Evolutionary conservation across 2,113 vertebrate species (phyloP).

Genomic region (Fukomys damarensis): DNA sequence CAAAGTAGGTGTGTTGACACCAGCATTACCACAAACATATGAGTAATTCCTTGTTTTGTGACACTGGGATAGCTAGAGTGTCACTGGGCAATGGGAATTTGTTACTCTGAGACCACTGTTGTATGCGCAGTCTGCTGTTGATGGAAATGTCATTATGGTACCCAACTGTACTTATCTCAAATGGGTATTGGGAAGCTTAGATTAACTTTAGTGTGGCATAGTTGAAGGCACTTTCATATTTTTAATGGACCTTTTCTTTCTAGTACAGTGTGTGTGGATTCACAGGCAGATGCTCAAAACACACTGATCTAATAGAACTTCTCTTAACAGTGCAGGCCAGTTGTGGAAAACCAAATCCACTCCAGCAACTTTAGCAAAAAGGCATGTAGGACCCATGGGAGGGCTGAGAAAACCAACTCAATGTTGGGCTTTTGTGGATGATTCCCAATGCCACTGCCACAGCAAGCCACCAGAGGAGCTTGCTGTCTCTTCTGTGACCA

Average conservation of each 20-base stretch:
- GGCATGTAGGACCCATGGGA: not conserved
- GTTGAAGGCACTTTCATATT: accelerated
- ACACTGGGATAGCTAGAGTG: not conserved
- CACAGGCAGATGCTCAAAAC: not conserved
- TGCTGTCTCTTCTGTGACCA: not conserved
- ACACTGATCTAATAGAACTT: not conserved
- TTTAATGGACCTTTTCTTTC: not conserved
- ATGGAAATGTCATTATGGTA: not conserved
- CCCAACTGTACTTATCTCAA: not conserved
- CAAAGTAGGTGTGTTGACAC: not conserved
- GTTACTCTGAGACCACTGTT: not conserved
- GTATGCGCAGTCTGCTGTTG: not conserved
- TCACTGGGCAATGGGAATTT: not conserved
- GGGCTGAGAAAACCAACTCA: not conserved
- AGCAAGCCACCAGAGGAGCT: not conserved
- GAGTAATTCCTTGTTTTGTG: not conserved
- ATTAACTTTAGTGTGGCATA: not conserved
- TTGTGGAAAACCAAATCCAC: not conserved
- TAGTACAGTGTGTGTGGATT: not conserved
- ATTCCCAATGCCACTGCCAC: not conserved
- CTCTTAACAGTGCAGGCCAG: not conserved
- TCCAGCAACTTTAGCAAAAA: not conserved
- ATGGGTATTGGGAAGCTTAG: not conserved
- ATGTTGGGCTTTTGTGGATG: not conserved
- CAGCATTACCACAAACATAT: not conserved